Percentiles rank a stretch among this genome's conserved stretches.
Conservation (phyloP, 1,140 invertebrate genomes). For the Trypoxylus dichotomus region DNA sequence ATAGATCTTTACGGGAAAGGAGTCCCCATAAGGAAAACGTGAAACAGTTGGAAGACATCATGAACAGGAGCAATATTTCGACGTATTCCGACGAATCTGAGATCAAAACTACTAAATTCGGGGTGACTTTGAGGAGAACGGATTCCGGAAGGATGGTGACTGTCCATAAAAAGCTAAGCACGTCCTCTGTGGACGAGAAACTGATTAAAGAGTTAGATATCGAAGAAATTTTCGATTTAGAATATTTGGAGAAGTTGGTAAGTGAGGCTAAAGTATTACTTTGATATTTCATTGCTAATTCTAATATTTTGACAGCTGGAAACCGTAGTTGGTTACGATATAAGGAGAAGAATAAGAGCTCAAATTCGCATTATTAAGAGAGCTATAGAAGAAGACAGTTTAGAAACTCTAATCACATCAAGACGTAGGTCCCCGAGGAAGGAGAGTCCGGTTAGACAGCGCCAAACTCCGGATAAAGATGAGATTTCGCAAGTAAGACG, state of each 20-base stretch:
- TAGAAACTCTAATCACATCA: conserved; percentile 35
- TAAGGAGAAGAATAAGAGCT: conserved; percentile 70
- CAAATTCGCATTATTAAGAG: conserved; percentile 72
- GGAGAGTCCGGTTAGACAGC: neutral
- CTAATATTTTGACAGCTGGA: conserved; percentile 62
- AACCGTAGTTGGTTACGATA: conserved; percentile 72
- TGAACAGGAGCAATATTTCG: neutral
- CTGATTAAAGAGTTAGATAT: conserved; percentile 53
- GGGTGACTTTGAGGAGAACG: conserved; percentile 62
- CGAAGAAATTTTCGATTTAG: conserved; percentile 71
- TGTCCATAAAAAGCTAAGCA: conserved; percentile 50
- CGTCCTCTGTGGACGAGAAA: conserved; percentile 2
- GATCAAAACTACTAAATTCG: conserved; percentile 61
- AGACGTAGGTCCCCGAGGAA: neutral
- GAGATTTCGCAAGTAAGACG: neutral
- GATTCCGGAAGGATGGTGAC: conserved; percentile 54
- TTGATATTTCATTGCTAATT: conserved; percentile 2
- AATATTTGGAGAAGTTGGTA: conserved; percentile 69
- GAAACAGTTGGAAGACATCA: conserved; percentile 16
- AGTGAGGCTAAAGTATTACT: conserved; percentile 37
- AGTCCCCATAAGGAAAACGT: conserved; percentile 45
- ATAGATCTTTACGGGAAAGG: conserved; percentile 44
- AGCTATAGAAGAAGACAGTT: conserved; percentile 55
- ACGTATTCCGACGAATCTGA: conserved; percentile 40
- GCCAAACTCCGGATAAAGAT: neutral